Base-by-base conservation (phyloP, 2,888 invertebrate genomes). In the Folsomia manolachei region DNA sequence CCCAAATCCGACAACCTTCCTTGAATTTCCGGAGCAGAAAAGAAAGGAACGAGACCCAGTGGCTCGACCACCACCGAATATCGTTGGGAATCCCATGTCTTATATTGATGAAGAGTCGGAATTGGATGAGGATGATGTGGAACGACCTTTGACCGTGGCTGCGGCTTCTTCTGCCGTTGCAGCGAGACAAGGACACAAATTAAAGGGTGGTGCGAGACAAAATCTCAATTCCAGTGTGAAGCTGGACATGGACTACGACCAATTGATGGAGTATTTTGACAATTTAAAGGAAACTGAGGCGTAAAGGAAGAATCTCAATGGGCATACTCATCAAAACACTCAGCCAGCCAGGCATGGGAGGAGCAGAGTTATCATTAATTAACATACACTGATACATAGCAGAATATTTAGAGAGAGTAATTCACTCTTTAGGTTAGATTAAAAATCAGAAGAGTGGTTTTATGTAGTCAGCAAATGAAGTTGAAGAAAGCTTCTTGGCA, bases 201-300 rank as follows among this genome's bases (percentile, higher is more conserved):
- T 74, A 63, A 72, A 71, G 71, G 76, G 70, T 39, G 86, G 85
- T 75, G 88, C 90, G 74, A 90, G 89, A 66, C 86, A 93, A 51
- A 75, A 75, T 39, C 65, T 53, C 72, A 63, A 81, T 93, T 93
- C 70, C 70, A 72, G 78, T 84, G 88, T 94, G 78, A 88, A 88
- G 82, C 84, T 88, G 75, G 93, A 93, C 83, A 94, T 97, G 94
- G 94, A 96, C 86, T 97, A 97, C 86, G 95, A 96, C 84, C 95
- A 96, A 88, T 93, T 97, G 85, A 94, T 96, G 93, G 93, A 95
- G 84, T 96, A 97, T 86, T 97, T 97, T 88, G 95, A 96, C 87
- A 96, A 95, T 88, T 88, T 97, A 83, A 97, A 97, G 89, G 95
- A 95, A 88, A 87, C 87, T 1, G 87, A 86, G 79, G 87, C 88